Percentiles rank a stretch among this genome's conserved stretches.
These are phyloP conservation scores for Plodia interpunctella DNA, from an alignment of 1,140 invertebrate species.

Conservation along the genomic window DNA sequence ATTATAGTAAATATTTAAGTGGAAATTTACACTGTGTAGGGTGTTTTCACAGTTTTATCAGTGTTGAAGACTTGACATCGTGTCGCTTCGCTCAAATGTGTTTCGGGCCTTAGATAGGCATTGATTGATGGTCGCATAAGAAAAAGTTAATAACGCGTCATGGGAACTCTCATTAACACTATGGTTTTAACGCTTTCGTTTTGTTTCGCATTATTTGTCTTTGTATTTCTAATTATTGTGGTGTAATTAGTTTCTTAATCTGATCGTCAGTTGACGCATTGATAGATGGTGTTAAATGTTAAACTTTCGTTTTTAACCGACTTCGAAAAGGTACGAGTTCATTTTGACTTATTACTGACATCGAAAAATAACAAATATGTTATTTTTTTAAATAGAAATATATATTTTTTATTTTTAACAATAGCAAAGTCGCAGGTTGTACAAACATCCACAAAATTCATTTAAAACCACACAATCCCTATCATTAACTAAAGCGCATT, in stretches of 20 bases:
- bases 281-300: conserved; percentile 5
- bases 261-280: not conserved
- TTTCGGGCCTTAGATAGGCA: conserved; percentile 6
- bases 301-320: not conserved
- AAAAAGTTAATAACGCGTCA: conserved; percentile 23
- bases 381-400: not conserved
- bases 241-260: conserved; percentile 2
- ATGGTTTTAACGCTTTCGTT: conserved; percentile 4
- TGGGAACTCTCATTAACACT: conserved; percentile 20
- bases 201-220: not conserved
- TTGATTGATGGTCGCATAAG: conserved; percentile 22
- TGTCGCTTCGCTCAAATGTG: not conserved
- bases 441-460: not conserved
- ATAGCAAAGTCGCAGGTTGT: not conserved
- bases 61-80: not conserved
- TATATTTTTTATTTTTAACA: not conserved
- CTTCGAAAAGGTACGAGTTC: too few species aligned
- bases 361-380: too few species aligned
- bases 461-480: conserved; percentile 1
- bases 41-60: not conserved
- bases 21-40: not conserved
- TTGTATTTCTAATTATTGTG: not conserved
- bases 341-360: too few species aligned
- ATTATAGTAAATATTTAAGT: too few species aligned
- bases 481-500: conserved; percentile 5